Evolutionary conservation across 2,888 invertebrate genomes (phyloP), one percentile per base, ranked within the genome.

Genomic region (Atrina japonica): DNA sequence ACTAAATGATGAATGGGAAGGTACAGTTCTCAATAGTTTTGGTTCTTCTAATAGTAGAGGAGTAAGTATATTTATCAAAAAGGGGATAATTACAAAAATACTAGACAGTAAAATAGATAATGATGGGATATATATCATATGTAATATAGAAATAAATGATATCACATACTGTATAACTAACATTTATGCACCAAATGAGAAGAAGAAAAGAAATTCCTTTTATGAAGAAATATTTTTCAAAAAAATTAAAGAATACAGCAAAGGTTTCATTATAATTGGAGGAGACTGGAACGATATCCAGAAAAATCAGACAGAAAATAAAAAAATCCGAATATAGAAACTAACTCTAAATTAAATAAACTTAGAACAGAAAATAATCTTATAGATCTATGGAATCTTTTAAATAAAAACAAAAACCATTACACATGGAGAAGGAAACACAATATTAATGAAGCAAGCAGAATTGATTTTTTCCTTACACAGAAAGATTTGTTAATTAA

Each of bases 101-200:
- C 45, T 27, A 16, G 49, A 61, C 21, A 27, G 29, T 6, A 16
- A 14, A 25, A 2, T 25, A 49, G 49, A 61, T 23, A 27, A 25
- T 21, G 61, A 61, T 11, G 61, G 61, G 21, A 30, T n/a, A 61
- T 30, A 29, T n/a, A 61, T 61, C 16, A 21, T 61, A 23, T 7
- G 45, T 14, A 61, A 61, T 50, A 35, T 61, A 9, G 40, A 61
- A 35, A 47, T 49, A 18, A 18, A 61, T 14, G 30, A 27, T 11
- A 43, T 1, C 14, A 59, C 43, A 29, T 59, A 59, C 27, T 27
- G 40, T 14, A 14, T 61, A n/a, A 23, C 21, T 18, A 61, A 61
- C 18, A 35, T 61, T 47, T 61, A 61, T 49, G 61, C 61, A 14
- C 61, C 59, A 41, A 59, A 59, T 45, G 23, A 40, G 9, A 23